These are phyloP conservation scores for Pseudochaenichthys georgianus DNA, from an alignment of 2,797 vertebrate genomes.

Conservation along the genomic window DNA sequence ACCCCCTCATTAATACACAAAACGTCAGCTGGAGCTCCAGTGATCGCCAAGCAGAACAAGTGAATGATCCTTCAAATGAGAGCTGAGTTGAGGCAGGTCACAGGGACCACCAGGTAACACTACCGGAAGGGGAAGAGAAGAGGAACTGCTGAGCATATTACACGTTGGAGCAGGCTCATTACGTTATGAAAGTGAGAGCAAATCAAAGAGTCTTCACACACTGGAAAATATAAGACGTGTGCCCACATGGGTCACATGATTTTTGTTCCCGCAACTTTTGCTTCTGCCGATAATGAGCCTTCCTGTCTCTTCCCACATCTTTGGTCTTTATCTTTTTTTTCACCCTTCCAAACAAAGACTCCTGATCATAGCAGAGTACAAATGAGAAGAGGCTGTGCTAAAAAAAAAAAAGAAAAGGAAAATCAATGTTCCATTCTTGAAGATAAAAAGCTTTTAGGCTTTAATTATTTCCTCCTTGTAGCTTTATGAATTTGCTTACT, in stretches of 20 bases:
- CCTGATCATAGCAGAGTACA: constrained; percentile 77
- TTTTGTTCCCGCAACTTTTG: constrained; percentile 81
- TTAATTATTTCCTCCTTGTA: constrained; percentile 82
- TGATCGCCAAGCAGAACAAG: constrained; percentile 63
- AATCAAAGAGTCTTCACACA: constrained; percentile 79
- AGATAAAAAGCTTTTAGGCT: constrained; percentile 82
- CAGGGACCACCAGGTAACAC: constrained; percentile 57
- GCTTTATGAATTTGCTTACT: constrained; percentile 80
- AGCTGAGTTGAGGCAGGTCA: constrained; percentile 57
- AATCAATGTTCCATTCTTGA: constrained; percentile 75
- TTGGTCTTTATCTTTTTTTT: constrained; percentile 54
- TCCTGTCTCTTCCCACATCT: constrained; percentile 74
- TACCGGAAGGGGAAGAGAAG: constrained; percentile 40
- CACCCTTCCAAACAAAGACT: constrained; percentile 78
- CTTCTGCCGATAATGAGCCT: constrained; percentile 84
- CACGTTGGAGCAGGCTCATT: constrained; percentile 76
- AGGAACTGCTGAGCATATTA: constrained; percentile 60
- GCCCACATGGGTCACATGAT: constrained; percentile 81
- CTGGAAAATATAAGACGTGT: constrained; percentile 67
- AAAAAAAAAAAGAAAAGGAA: background rate
- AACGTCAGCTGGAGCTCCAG: constrained; percentile 34
- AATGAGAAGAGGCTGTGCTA: constrained; percentile 41
- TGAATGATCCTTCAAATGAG: constrained; percentile 71
- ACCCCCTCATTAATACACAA: constrained; percentile 70
- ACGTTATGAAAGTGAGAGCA: constrained; percentile 73